Conservation (phyloP, 2,888 invertebrate genomes). For the Stomorhina lunata region DNA sequence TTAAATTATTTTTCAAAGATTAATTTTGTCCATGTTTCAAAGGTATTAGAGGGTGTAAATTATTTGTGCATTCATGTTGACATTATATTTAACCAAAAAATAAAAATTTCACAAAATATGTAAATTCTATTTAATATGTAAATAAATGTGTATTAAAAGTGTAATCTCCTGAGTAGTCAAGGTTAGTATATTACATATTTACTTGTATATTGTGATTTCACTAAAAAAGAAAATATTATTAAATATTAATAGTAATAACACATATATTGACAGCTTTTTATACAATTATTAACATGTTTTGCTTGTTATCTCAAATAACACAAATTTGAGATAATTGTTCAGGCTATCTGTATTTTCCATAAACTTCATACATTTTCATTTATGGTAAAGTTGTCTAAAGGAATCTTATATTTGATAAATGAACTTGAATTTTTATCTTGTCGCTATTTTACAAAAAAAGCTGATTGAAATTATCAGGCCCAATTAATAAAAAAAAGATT, state of each 20-base stretch:
- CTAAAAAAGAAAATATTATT: background rate
- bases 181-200: background rate
- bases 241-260: background rate
- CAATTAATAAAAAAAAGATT: too few relatives aligned
- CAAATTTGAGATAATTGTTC: too few relatives aligned
- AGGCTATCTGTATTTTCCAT: too few relatives aligned
- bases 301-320: too few relatives aligned
- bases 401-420: too few relatives aligned
- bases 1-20: conserved; percentile 17
- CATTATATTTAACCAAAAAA: background rate
- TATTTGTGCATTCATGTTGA: conserved; percentile 30
- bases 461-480: too few relatives aligned
- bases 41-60: conserved; percentile 51
- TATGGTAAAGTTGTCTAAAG: too few relatives aligned
- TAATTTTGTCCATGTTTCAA: background rate
- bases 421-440: too few relatives aligned
- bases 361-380: too few relatives aligned
- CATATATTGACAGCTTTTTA: too few relatives aligned
- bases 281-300: too few relatives aligned
- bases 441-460: too few relatives aligned
- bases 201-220: background rate
- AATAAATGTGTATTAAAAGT: conserved; percentile 2
- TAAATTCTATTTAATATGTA: conserved; percentile 30
- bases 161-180: conserved; percentile 23
- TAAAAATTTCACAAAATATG: background rate